Percentiles rank a stretch among this genome's conserved stretches.
Evolutionary conservation across 2,888 invertebrate species (phyloP).

Genomic region (Gandaritis pyraliata): DNA sequence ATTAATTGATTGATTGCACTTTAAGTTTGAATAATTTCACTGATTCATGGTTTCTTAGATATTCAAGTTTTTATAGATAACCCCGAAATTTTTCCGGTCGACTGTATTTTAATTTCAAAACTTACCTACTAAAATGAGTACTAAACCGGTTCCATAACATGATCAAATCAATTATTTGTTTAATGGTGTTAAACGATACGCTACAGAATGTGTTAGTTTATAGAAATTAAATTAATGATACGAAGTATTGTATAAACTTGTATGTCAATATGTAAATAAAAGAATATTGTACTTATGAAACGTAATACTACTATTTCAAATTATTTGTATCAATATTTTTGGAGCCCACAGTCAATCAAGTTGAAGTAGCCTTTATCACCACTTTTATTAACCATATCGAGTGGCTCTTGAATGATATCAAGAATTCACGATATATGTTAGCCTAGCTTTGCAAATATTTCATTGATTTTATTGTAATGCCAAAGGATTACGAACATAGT

Average conservation of each 20-base stretch:
- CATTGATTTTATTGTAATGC: constrained; percentile 45
- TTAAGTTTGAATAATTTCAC: no score
- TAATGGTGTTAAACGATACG: no score
- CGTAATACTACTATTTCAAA: constrained; percentile 3
- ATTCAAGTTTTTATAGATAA: no score
- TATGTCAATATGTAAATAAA: constrained; percentile 2
- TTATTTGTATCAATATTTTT: constrained; percentile 14
- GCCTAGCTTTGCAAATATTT: constrained; percentile 50
- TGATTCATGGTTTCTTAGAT: no score
- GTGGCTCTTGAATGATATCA: constrained; percentile 56
- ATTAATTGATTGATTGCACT: no score
- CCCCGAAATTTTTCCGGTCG: no score
- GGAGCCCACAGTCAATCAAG: constrained; percentile 6
- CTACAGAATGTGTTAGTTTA: no score
- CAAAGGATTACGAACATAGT: neutral
- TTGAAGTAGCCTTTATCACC: constrained; percentile 32
- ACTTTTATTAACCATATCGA: constrained; percentile 53
- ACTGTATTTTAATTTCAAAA: neutral
- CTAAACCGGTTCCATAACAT: no score
- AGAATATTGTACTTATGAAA: neutral
- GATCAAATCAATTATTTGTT: no score
- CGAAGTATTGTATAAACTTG: neutral
- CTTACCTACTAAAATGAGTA: no score
- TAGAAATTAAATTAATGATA: no score
- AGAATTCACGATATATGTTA: constrained; percentile 43